Base-by-base conservation (phyloP, 1,140 invertebrate genomes). In the Saccostrea cuccullata region DNA sequence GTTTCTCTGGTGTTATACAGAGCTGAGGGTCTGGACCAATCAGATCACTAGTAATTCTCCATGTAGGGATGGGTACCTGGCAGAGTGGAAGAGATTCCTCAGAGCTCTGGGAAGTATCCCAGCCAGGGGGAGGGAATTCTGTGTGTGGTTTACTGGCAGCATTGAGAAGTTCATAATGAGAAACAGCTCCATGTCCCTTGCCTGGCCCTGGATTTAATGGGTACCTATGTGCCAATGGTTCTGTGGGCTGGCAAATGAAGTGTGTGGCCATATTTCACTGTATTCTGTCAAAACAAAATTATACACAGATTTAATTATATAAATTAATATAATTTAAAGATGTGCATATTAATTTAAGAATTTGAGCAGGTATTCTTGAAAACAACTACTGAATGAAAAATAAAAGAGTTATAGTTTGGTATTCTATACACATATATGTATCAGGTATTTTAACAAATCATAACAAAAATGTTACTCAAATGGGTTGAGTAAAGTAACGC, bases 1-100 rank as follows among this genome's bases (percentile, higher is more conserved):
- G 60, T 82, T 90, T 91, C 47, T 91, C 89, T 23, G 90, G 90
- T 36, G 89, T 90, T 12, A 91, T 55, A 89, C 90, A 90, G 1
- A 91, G 84, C 15, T 84, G 60, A 26, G 90, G 90, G 64, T 91
- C 90, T 70, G 87, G 87, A 58, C 85, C 89, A 89, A 60, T 82
- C 58, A 89, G 56, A 55, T 83, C 70, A 23, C 26, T 60, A 13
- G 88, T 40, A 30, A 58, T 67, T 30, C 88, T 88, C 88, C 87
- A 90, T 13, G 88, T 55, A n/a, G 89, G 89, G 20, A 77, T 84
- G 6, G 87, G 90, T n/a, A 77, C 82, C 55, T 82, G 73, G n/a
- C 83, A 89, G 17, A 91, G 86, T 30, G 89, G 90, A 15, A 90
- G 40, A 15, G 89, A 88, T 47, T 91, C 90, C 23, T 87, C 89